Evolutionary conservation across 2,888 invertebrate species (phyloP).

Genomic region (Drosophila buzzatii): DNA sequence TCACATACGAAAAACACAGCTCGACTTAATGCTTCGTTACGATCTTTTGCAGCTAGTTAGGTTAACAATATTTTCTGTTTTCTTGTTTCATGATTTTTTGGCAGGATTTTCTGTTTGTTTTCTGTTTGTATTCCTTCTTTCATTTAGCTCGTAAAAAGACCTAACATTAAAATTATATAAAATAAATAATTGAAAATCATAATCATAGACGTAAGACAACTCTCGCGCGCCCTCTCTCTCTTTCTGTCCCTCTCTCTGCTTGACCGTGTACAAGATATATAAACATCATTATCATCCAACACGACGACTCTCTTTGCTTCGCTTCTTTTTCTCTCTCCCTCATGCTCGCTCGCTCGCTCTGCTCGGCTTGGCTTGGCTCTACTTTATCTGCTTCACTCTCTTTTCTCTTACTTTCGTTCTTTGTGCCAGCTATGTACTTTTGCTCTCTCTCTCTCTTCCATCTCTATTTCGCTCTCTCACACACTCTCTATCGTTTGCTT

Average conservation of each 20-base stretch:
- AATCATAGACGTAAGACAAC: conserved; percentile 57
- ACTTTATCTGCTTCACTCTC: not conserved
- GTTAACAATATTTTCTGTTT: conserved; percentile 51
- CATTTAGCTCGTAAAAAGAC: conserved; percentile 67
- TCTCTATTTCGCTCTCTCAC: not conserved
- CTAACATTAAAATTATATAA: conserved; percentile 78
- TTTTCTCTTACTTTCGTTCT: not conserved
- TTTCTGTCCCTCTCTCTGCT: not conserved
- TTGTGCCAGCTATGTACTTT: conserved; percentile 13
- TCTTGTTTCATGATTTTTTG: conserved; percentile 47
- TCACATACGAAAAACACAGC: conserved; percentile 53
- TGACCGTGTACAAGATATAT: conserved; percentile 55
- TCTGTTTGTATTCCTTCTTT: conserved; percentile 16
- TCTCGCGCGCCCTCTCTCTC: conserved; percentile 19
- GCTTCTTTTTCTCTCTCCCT: conserved; percentile 31
- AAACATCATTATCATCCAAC: conserved; percentile 52
- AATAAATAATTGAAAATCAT: conserved; percentile 78
- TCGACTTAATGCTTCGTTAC: conserved; percentile 24
- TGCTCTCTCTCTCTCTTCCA: conserved; percentile 5
- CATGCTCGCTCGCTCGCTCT: not conserved
- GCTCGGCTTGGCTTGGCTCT: conserved; percentile 2
- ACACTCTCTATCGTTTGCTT: conserved; percentile 12
- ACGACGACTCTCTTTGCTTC: conserved; percentile 60
- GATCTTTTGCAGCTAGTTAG: conserved; percentile 69
- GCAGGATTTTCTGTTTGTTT: conserved; percentile 66